Evolutionary conservation across 2,797 vertebrate species (phyloP).

Genomic region (Platalea minor): DNA sequence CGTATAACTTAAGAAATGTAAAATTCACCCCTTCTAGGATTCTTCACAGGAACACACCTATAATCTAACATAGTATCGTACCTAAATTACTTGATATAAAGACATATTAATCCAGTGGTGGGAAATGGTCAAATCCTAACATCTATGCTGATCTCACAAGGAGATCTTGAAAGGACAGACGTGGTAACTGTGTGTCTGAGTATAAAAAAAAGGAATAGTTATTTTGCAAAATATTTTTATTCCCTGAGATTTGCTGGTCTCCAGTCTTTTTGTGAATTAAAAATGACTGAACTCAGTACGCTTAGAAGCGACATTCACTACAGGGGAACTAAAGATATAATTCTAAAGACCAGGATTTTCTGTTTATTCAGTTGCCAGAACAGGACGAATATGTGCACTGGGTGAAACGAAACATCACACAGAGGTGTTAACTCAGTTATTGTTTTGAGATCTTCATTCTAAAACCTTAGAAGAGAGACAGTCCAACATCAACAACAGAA

Average conservation of each 20-base stretch:
- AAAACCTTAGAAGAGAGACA: not conserved
- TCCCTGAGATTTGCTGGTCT: not conserved
- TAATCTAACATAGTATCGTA: not conserved
- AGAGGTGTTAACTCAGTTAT: not conserved
- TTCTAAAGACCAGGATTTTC: not conserved
- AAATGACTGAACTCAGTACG: not conserved
- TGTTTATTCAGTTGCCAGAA: not conserved
- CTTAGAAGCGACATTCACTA: not conserved
- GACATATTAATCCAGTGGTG: not conserved
- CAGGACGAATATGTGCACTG: rapidly evolving
- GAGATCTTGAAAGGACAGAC: not conserved
- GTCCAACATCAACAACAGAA: not conserved
- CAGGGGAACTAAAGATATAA: not conserved
- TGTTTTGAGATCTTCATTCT: not conserved
- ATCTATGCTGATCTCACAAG: not conserved
- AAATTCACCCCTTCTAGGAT: not conserved
- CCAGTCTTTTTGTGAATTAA: not conserved
- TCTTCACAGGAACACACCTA: not conserved
- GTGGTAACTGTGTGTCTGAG: rapidly evolving
- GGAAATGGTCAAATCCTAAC: not conserved
- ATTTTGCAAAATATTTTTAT: not conserved
- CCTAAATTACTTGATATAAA: not conserved
- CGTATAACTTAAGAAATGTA: not conserved
- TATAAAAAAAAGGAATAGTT: not conserved
- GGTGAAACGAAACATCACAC: not conserved